Base-by-base conservation (phyloP, 1,140 invertebrate genomes). In the Homalodisca vitripennis region DNA sequence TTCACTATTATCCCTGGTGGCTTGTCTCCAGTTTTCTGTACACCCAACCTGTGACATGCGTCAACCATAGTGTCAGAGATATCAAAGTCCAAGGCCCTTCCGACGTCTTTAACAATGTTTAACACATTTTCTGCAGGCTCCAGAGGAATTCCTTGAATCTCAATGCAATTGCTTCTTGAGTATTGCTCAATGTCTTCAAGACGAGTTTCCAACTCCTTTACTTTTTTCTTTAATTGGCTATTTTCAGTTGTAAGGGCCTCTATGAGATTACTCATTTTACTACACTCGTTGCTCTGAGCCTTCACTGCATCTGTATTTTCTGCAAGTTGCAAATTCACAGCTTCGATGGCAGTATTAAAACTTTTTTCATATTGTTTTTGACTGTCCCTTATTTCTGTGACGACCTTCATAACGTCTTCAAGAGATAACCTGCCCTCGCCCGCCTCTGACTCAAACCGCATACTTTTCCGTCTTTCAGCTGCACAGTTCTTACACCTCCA, bases 101-200 rank as follows among this genome's bases (percentile, higher is more conserved):
- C 53, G 17, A 67, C 66, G 1, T 46, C 26, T 55, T 67, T 67
- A 10, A 67, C 48, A 53, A 67, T 53, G 14, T 30, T 6, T 29
- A 51, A 1, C 1, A 67, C 66, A 30, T 67, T 55, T 31, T 67
- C 66, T 20, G n/a, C 31, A 2, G n/a, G 17, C 12, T 17, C 20
- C 12, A 26, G 17, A 27, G 66, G 66, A 20, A 67, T 47, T 27
- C 66, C 66, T n/a, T 67, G 46, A 27, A 67, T 53, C 46, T 67
- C 66, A 13, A 67, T 20, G 24, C 30, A 55, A 29, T 67, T 67
- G 1, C 20, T 34, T 13, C 66, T 51, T n/a, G 66, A 51, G 22
- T 67, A 67, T 53, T 67, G 66, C 31, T 67, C 66, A 14, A 47
- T 55, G 14, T 67, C 66, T 47, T 55, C 47, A 1, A 53, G 10